These are phyloP conservation scores for Tetraneura akinire DNA, from an alignment of 1,140 invertebrate genomes.

Conservation along the genomic window DNA sequence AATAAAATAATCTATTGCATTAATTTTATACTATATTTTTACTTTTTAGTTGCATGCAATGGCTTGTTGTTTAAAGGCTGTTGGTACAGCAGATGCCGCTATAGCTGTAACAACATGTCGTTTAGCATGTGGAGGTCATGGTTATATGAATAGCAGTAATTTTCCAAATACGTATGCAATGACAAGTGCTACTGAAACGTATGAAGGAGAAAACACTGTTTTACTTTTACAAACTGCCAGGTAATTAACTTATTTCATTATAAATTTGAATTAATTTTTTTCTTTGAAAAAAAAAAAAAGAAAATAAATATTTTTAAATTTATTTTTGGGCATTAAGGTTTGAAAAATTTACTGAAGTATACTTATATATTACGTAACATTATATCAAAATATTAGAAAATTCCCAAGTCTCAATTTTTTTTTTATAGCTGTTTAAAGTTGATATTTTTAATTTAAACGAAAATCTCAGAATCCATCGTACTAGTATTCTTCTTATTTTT, in stretches of 20 bases:
- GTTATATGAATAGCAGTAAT: conserved; percentile 84
- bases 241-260: conserved; percentile 60
- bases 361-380: too few relatives aligned
- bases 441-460: too few relatives aligned
- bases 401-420: too few relatives aligned
- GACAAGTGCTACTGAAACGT: conserved; percentile 84
- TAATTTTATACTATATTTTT: background rate
- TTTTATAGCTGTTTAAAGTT: too few relatives aligned
- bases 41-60: conserved; percentile 76
- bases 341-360: too few relatives aligned
- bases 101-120: conserved; percentile 77
- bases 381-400: too few relatives aligned
- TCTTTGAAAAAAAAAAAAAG: too few relatives aligned
- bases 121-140: conserved; percentile 89
- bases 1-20: background rate
- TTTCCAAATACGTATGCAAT: conserved; percentile 82
- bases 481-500: too few relatives aligned
- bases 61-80: conserved; percentile 87
- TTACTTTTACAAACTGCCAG: conserved; percentile 85
- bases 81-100: conserved; percentile 75
- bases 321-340: too few relatives aligned
- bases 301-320: too few relatives aligned
- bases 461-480: too few relatives aligned
- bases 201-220: conserved; percentile 95
- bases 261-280: background rate